phyloP scores from a whole-genome alignment of 2,113 vertebrate genomes.

The Vimba vimba region DNA sequence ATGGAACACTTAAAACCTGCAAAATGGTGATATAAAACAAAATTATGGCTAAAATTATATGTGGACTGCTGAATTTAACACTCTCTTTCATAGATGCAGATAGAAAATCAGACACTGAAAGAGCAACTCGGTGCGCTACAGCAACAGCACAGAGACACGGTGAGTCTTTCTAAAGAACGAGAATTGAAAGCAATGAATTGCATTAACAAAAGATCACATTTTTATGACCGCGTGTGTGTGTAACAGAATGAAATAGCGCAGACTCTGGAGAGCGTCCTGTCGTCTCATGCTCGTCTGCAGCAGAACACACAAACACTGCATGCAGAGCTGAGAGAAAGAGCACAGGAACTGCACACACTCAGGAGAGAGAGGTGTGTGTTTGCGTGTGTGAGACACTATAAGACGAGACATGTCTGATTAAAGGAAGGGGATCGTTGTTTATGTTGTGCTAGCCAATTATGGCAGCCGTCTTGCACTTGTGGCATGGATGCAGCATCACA shows the following conservation, averaged over 20 bases:
- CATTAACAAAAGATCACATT: not conserved
- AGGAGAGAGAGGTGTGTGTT: constrained; percentile 70
- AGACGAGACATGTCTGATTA: not conserved
- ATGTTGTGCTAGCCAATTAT: not conserved
- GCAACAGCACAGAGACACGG: not conserved
- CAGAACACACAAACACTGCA: constrained; percentile 70
- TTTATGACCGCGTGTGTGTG: not conserved
- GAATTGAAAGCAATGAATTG: not conserved
- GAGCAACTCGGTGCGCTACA: constrained; percentile 60
- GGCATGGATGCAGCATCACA: not conserved
- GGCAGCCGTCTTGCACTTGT: not conserved
- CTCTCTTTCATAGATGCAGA: constrained; percentile 60
- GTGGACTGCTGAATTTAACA: not conserved
- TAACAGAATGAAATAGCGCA: constrained; percentile 65
- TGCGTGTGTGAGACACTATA: not conserved
- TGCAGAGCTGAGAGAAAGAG: constrained; percentile 67
- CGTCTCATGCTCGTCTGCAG: constrained; percentile 70
- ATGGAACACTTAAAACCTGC: not conserved
- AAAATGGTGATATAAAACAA: not conserved
- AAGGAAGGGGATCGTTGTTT: not conserved
- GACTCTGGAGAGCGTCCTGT: constrained; percentile 70
- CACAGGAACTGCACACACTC: constrained; percentile 69
- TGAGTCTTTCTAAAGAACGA: not conserved
- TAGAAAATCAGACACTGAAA: constrained; percentile 66
- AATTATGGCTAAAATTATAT: not conserved